Base-by-base conservation (phyloP, 1,140 invertebrate genomes). In the Eumeta japonica region DNA sequence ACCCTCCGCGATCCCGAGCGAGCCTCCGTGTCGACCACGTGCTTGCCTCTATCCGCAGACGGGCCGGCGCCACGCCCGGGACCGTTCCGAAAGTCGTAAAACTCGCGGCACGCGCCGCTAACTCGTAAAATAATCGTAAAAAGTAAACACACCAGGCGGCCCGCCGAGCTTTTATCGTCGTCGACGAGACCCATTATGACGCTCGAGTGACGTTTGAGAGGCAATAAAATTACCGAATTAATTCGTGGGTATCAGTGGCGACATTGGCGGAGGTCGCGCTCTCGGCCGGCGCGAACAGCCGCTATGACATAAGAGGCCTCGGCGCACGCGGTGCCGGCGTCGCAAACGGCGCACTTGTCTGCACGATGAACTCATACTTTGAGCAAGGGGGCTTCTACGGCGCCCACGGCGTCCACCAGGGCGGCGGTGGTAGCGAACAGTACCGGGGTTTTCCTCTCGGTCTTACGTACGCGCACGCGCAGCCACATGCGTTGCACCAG, bases 301-400 rank as follows among this genome's bases (percentile, higher is more conserved):
- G 64, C 61, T 57, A 74, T 71, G 68, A 68, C 66, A 71, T 71
- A 71, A 70, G 66, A 64, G 65, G 15, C 12, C 10, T 19, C 33
- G 10, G n/a, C 9, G 29, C 5, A 11, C 29, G 29, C 9, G 37
- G 68, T 64, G 65, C 63, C 50, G 45, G 41, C n/a, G n/a, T n/a
- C n/a, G n/a, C n/a, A 31, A 5, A 11, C 7, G 14, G 12, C 14
- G 12, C 14, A 11, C 12, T 7, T 7, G 7, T 5, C n/a, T 45
- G 59, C 71, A 82, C 77, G 78, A 94, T 94, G 92, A 94, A 94
- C 84, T 92, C 90, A 60, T 94, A 94, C 76, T 95, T 94, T 73
- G 91, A 94, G 77, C 91, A 93, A 79, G 86, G 87, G 73, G 90
- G 90, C 71, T 94, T 94, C 80, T 94, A 94, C 77, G 90, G 90